Evolutionary conservation across 2,888 invertebrate genomes (phyloP).

Genomic region (Norana najaformis): DNA sequence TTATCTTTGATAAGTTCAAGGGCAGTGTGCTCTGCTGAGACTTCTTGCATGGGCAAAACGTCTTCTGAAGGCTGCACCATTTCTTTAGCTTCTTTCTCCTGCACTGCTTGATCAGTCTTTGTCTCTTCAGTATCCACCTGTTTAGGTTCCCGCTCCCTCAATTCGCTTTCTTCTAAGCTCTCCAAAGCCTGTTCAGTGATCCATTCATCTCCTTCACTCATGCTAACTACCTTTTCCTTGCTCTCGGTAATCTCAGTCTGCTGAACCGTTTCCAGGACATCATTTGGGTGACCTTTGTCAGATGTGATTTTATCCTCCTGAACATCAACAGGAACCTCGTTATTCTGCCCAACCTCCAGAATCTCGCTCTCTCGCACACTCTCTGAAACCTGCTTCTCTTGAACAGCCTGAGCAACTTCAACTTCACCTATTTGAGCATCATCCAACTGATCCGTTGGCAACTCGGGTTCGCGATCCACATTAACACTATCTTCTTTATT

Average conservation of each 20-base stretch:
- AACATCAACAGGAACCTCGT: background rate
- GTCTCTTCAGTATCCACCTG: background rate
- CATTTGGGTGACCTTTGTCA: background rate
- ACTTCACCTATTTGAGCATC: background rate
- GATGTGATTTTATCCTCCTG: background rate
- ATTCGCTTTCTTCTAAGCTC: background rate
- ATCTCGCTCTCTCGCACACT: background rate
- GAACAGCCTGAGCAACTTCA: background rate
- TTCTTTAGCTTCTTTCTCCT: background rate
- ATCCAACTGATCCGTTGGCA: background rate
- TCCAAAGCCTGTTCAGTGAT: background rate
- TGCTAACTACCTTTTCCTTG: background rate
- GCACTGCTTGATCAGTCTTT: background rate
- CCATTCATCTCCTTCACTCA: background rate
- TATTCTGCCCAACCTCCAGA: background rate
- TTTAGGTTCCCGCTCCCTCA: too few relatives aligned
- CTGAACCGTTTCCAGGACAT: background rate
- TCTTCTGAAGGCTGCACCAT: too few relatives aligned
- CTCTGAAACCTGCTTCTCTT: slow-evolving; percentile 3
- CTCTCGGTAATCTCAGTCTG: background rate
- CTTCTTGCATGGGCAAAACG: background rate
- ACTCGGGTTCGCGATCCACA: background rate
- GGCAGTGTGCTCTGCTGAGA: background rate
- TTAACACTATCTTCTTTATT: background rate
- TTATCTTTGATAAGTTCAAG: background rate